Evolutionary conservation across 2,888 invertebrate species (phyloP), one percentile per base, ranked within the genome.

Genomic region (Lysandra coridon): DNA sequence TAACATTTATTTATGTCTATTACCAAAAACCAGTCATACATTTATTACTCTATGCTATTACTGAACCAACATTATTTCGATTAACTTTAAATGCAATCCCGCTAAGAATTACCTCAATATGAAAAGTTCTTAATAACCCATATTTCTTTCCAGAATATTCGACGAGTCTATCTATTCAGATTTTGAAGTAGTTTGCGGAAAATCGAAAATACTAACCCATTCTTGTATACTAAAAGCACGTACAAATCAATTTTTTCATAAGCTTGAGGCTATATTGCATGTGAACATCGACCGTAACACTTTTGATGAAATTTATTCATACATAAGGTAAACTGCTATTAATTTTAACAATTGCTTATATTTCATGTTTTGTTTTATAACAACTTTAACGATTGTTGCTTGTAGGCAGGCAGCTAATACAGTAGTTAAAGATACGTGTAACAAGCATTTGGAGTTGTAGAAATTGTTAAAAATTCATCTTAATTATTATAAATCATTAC

Each of bases 91-190:
- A 44, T 44, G 40, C 6, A 30, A 30, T 64, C 33, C 69, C 14
- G 14, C 69, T 10, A 5, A 33, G 5, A 37, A 17, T 6, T 37
- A 37, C 14, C 4, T 5, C 14, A 69, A 23, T 30, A 14, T 78
- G 14, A 23, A 49, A 78, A 12, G 14, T 75, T 76, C 53, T 76
- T 23, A 78, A 78, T 49, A 64, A 78, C 2, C 30, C 1, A 78
- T 75, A 74, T 79, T 85, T 88, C 87, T 87, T 95, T 94, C 80
- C 94, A 96, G 96, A 94, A 95, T 96, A 88, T 95, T 95, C 91
- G 95, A 95, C 86, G 95, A 95, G 87, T 95, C 95, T 84, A 92
- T 95, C 84, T 95, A 95, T 90, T 94, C 95, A 85, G 96, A 96
- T 90, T 90, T 96, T 88, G 95, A 95, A 89, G 92, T 96, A 88